Evolutionary conservation across 1,140 invertebrate genomes (phyloP).

Genomic region (Hirudo medicinalis): DNA sequence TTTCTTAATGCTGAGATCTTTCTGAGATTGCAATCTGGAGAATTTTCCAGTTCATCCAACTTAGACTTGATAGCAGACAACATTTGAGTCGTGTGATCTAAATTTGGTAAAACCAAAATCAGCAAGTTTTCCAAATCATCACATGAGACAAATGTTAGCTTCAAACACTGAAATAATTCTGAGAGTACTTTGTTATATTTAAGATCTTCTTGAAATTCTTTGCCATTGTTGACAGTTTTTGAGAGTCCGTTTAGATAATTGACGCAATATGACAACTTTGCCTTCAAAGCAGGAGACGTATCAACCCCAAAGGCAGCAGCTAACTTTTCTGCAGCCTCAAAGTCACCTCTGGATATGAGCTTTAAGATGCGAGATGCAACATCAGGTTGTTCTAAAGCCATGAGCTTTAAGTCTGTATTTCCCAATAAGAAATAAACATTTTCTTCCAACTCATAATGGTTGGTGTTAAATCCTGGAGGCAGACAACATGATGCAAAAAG

Average conservation of each 20-base stretch:
- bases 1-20: background rate
- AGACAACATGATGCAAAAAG: no score
- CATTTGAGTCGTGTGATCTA: background rate
- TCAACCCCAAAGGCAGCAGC: background rate
- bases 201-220: background rate
- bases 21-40: background rate
- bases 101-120: background rate
- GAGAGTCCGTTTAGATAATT: background rate
- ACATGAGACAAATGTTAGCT: background rate
- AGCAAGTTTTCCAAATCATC: background rate
- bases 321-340: background rate
- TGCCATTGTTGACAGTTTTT: background rate
- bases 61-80: background rate
- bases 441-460: no score
- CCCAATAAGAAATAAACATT: no score
- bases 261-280: background rate
- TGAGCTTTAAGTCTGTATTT: background rate
- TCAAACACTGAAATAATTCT: background rate
- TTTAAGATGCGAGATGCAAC: background rate
- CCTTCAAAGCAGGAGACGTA: background rate
- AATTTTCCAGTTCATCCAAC: background rate
- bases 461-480: no score
- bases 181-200: slow-evolving; percentile 2
- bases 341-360: background rate
- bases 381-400: background rate